These are phyloP conservation scores for Riparia riparia DNA, from an alignment of 2,113 vertebrate genomes.

Conservation along the genomic window DNA sequence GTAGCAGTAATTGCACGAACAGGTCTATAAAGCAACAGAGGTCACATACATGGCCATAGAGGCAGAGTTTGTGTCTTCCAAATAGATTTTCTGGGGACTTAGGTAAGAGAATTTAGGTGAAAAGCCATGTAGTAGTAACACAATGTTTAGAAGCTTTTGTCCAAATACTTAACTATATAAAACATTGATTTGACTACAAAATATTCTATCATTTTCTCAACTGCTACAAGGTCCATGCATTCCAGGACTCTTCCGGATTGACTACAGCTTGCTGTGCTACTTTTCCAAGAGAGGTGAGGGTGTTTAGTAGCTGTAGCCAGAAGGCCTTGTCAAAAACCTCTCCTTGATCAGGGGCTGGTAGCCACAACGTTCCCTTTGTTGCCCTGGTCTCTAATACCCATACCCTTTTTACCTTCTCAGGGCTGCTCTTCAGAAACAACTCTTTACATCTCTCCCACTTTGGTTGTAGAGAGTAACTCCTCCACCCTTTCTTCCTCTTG, in stretches of 20 bases:
- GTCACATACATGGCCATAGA: not conserved
- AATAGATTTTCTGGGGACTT: not conserved
- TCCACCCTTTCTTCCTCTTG: not conserved
- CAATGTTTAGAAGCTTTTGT: not conserved
- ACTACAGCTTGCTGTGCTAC: not conserved
- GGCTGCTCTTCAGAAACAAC: not conserved
- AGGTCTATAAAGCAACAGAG: not conserved
- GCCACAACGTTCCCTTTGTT: not conserved
- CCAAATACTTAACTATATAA: not conserved
- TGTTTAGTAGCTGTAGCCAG: not conserved
- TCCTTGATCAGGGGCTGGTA: not conserved
- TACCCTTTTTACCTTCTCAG: not conserved
- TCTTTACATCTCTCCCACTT: not conserved
- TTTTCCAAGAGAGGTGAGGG: not conserved
- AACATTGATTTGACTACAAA: not conserved
- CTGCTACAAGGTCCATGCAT: not conserved
- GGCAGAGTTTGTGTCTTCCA: not conserved
- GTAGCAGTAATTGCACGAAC: not conserved
- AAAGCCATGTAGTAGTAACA: not conserved
- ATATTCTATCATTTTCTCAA: not conserved
- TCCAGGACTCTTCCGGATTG: not conserved
- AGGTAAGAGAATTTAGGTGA: not conserved
- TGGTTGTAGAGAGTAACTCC: not conserved
- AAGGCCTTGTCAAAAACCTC: fast-evolving
- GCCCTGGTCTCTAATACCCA: no score